These are phyloP conservation scores for Sardina pilchardus DNA, from an alignment of 2,113 vertebrate species.

Conservation along the genomic window DNA sequence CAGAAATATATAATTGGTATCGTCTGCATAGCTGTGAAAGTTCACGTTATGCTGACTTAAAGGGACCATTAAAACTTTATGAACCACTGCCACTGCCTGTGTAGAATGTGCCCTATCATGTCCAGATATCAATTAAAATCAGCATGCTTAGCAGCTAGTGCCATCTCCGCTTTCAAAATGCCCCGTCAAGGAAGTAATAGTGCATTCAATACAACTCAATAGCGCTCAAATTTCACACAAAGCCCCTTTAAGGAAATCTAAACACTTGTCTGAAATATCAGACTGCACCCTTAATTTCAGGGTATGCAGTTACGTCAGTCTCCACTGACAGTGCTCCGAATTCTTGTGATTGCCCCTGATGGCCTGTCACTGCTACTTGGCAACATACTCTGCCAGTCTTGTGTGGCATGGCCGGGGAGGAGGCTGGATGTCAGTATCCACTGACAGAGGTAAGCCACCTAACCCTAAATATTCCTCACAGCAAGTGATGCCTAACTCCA, in stretches of 20 bases:
- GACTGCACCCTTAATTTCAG: neutral
- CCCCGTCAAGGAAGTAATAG: too few relatives aligned
- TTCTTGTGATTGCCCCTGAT: neutral
- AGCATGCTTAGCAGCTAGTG: neutral
- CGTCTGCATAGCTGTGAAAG: too few relatives aligned
- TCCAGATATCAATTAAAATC: too few relatives aligned
- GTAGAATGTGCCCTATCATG: too few relatives aligned
- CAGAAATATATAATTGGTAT: too few relatives aligned
- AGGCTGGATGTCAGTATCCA: neutral
- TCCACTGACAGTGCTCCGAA: neutral
- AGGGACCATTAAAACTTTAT: too few relatives aligned
- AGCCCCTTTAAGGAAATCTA: too few relatives aligned
- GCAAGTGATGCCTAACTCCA: neutral
- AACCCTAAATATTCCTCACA: neutral
- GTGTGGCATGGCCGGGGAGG: neutral
- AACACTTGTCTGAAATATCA: neutral
- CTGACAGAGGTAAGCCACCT: neutral
- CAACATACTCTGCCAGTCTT: neutral
- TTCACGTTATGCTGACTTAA: too few relatives aligned
- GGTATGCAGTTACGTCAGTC: neutral
- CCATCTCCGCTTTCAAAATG: too few relatives aligned
- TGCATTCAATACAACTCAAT: too few relatives aligned
- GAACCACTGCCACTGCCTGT: too few relatives aligned
- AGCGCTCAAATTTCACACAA: too few relatives aligned
- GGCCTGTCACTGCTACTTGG: neutral